Conservation (phyloP, 2,888 invertebrate species). For the Mycalesis mineus region DNA sequence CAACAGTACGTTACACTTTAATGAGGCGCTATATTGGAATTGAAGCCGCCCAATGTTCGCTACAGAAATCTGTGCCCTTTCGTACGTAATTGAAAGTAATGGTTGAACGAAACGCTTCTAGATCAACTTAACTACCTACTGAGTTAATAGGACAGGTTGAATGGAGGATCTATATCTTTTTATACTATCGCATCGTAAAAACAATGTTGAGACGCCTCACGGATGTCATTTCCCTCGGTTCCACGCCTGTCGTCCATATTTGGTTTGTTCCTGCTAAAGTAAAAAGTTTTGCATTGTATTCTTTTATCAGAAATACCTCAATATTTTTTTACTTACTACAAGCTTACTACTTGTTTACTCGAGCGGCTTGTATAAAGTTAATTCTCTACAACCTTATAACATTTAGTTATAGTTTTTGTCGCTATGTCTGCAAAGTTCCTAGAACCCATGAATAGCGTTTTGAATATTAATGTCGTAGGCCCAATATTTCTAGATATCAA, state of each 20-base stretch:
- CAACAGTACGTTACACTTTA: neutral
- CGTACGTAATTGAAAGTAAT: slow-evolving; percentile 7
- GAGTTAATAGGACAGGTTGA: slow-evolving; percentile 12
- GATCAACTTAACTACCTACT: neutral
- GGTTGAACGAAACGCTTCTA: slow-evolving; percentile 1
- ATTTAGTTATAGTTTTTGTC: too few species aligned
- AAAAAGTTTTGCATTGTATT: slow-evolving; percentile 8
- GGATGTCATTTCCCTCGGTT: slow-evolving; percentile 28
- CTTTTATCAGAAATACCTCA: too few species aligned
- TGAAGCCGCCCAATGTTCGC: slow-evolving; percentile 2
- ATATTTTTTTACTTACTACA: too few species aligned
- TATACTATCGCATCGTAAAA: slow-evolving; percentile 16
- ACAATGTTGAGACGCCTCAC: slow-evolving; percentile 4
- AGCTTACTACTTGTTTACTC: too few species aligned
- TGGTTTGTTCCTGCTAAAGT: slow-evolving; percentile 43
- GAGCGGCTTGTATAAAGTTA: too few species aligned
- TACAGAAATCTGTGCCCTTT: slow-evolving; percentile 1
- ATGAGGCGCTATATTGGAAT: slow-evolving; percentile 1
- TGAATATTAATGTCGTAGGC: too few species aligned
- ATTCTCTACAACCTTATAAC: too few species aligned
- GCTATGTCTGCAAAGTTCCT: too few species aligned
- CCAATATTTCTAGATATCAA: too few species aligned
- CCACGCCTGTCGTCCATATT: slow-evolving; percentile 42
- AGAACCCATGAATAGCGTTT: too few species aligned
- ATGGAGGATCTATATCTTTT: neutral